Evolutionary conservation across 2,797 vertebrate species (phyloP).

Genomic region (Dryobates pubescens): DNA sequence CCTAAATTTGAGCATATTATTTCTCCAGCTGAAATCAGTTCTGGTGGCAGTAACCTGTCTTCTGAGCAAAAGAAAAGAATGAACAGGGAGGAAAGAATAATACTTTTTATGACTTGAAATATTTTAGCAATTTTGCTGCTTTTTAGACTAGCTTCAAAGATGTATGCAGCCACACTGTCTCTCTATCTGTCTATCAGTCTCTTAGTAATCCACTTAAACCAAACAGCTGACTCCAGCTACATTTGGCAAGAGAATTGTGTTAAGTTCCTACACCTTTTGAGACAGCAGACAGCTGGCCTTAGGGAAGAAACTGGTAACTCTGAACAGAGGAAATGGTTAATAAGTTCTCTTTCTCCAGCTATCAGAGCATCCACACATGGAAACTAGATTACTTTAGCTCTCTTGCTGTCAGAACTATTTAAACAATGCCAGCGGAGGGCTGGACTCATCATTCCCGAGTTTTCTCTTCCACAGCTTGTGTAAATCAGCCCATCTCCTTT

Average conservation of each 20-base stretch:
- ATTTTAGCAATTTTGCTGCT: neutral
- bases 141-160: neutral
- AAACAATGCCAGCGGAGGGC: neutral
- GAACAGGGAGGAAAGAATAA: neutral
- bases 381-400: neutral
- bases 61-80: neutral
- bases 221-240: neutral
- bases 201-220: neutral
- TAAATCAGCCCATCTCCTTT: neutral
- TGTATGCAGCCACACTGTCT: accelerated
- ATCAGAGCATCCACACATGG: neutral
- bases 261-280: neutral
- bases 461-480: neutral
- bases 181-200: neutral
- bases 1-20: neutral
- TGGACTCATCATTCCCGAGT: neutral
- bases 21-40: neutral
- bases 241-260: neutral
- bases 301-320: neutral
- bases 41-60: neutral
- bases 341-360: neutral
- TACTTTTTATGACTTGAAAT: neutral
- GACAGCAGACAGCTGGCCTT: neutral
- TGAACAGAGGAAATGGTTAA: neutral
- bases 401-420: neutral